Conservation (phyloP, 2,888 invertebrate species). For the Catonia carolina region DNA sequence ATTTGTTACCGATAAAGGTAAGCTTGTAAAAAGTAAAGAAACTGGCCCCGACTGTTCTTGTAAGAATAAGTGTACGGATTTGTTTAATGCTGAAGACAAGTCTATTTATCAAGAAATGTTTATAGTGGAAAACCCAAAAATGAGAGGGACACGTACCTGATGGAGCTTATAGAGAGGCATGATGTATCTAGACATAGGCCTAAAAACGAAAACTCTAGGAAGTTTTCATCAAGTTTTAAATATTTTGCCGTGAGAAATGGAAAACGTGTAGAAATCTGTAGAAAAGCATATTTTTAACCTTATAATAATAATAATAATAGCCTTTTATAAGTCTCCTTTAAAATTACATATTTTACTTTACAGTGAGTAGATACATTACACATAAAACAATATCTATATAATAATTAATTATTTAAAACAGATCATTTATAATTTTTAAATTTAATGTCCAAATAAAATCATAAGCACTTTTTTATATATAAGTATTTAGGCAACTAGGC, state of each 20-base stretch:
- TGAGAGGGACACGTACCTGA: background rate
- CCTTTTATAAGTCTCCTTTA: too few relatives aligned
- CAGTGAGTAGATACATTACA: too few relatives aligned
- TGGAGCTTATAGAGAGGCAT: background rate
- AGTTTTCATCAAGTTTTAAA: background rate
- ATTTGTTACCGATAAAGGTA: background rate
- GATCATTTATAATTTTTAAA: too few relatives aligned
- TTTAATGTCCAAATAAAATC: too few relatives aligned
- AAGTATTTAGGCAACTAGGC: too few relatives aligned
- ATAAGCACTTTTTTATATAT: too few relatives aligned
- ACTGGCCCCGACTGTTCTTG: background rate
- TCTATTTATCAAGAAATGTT: background rate
- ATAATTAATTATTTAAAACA: too few relatives aligned
- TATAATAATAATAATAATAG: too few relatives aligned
- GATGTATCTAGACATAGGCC: background rate
- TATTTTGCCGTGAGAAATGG: background rate
- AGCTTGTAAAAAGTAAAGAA: background rate
- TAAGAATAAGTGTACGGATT: background rate
- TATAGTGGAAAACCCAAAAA: constrained; percentile 2
- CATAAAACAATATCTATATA: too few relatives aligned
- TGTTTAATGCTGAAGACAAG: constrained; percentile 1
- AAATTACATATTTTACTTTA: too few relatives aligned
- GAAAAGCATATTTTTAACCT: background rate
- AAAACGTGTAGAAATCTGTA: background rate
- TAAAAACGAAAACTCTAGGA: background rate